Base-by-base conservation (phyloP, 2,113 vertebrate genomes). In the Trogon surrucura region DNA sequence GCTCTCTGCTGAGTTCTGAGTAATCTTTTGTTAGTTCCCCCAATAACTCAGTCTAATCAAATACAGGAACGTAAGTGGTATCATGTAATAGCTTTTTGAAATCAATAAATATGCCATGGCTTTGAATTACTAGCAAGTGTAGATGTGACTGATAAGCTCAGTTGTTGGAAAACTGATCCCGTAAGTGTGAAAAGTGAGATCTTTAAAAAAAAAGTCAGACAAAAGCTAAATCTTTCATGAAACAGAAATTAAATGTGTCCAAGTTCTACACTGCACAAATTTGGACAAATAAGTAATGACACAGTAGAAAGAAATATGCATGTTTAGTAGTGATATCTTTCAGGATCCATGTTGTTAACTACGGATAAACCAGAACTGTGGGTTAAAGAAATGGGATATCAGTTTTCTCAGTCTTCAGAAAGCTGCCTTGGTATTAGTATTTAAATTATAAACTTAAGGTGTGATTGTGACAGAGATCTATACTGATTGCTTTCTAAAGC, bases 41-140 rank as follows among this genome's bases (percentile, higher is more conserved):
- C 77, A 85, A 86, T 93, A 93, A 92, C 62, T 95, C 93, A 92
- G 61, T 86, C 92, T 96, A 96, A 86, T 96, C 90, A 96, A 93
- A 80, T 95, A 84, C 56, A 86, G 77, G 80, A 36, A 88, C 8
- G 45, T 78, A 96, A 95, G 88, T 0, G 73, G 93, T 96, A 93
- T 92, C 77, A 65, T 89, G 85, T 93, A 95, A 94, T 95, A 95
- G 88, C 85, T 93, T 96, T 96, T 94, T 93, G 60, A 83, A 96
- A 96, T 97, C 95, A 93, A 96, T 96, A 96, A 94, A 96, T 93
- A 96, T 95, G 88, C 92, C 80, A 78, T 86, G 85, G 72, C 48
- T 93, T 96, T 94, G 93, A 94, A 91, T 94, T 96, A 88, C 95
- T 88, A 60, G 80, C 44, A 27, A 41, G 67, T 86, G 69, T 71